Percentiles rank a stretch among this genome's conserved stretches.
Conservation (phyloP, 2,797 vertebrate species). For the Ctenochaetus hawaiiensis region DNA sequence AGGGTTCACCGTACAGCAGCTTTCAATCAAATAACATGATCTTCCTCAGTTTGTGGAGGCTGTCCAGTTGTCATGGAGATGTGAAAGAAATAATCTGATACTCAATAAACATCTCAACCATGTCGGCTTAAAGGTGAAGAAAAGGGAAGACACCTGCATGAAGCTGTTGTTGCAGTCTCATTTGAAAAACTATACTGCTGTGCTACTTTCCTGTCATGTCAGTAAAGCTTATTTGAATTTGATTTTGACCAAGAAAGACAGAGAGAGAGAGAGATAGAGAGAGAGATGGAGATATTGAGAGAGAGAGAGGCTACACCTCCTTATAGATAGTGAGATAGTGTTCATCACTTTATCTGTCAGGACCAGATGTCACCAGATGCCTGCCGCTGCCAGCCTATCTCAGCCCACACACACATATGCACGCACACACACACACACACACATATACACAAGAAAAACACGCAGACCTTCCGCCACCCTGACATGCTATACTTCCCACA, state of each 20-base stretch:
- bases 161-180: neutral
- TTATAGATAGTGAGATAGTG: constrained; percentile 69
- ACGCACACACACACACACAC: constrained; percentile 21
- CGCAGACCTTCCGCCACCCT: constrained; percentile 46
- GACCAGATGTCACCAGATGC: constrained; percentile 80
- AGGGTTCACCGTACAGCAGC: too few relatives aligned
- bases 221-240: constrained; percentile 43
- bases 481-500: constrained; percentile 60
- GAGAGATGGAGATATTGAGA: constrained; percentile 12
- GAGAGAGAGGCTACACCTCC: constrained; percentile 39
- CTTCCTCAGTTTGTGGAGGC: neutral
- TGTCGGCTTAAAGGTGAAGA: neutral
- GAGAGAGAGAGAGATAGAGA: constrained; percentile 36
- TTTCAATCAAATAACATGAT: neutral
- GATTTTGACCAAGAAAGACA: constrained; percentile 48
- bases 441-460: constrained; percentile 24
- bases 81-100: neutral
- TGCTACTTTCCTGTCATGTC: constrained; percentile 37
- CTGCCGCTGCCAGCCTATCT: constrained; percentile 68
- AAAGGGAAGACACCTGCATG: neutral
- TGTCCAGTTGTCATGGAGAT: neutral
- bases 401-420: constrained; percentile 52
- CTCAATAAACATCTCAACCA: neutral
- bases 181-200: constrained; percentile 23
- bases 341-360: constrained; percentile 79